A percentile compares a stretch with the other conserved stretches of the same genome.
phyloP scores from a whole-genome alignment of 2,113 vertebrate genomes.

The Erythrolamprus reginae region DNA sequence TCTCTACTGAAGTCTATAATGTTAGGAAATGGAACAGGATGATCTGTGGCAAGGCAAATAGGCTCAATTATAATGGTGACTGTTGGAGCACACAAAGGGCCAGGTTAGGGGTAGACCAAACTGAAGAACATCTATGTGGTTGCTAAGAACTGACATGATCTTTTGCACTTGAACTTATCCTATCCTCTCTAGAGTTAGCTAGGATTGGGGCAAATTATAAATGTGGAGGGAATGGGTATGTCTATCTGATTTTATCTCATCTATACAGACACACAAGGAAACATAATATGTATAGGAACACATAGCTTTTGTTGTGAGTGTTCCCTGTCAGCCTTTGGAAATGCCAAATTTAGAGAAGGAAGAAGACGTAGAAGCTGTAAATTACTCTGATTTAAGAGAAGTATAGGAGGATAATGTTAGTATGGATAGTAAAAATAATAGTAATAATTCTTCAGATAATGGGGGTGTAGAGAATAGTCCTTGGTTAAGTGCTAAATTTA shows the following conservation, averaged over 20 bases:
- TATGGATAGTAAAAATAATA: too few relatives aligned
- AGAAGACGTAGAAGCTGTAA: too few relatives aligned
- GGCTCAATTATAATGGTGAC: neutral
- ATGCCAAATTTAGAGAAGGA: too few relatives aligned
- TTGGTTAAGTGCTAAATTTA: too few relatives aligned
- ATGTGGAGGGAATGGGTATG: neutral
- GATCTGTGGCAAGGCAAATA: neutral
- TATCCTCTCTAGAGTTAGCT: neutral
- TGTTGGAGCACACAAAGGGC: neutral
- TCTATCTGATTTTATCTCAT: neutral
- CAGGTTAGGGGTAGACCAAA: neutral
- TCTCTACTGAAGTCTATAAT: neutral
- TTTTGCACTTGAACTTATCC: neutral
- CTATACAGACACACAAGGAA: neutral
- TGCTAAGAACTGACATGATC: neutral
- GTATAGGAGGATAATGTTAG: too few relatives aligned
- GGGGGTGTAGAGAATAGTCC: too few relatives aligned
- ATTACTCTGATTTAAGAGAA: too few relatives aligned
- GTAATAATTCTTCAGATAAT: too few relatives aligned
- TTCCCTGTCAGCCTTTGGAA: too few relatives aligned
- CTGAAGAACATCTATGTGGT: neutral
- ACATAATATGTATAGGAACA: neutral
- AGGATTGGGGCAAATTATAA: neutral
- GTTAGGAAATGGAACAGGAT: neutral
- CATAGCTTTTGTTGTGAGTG: too few relatives aligned